phyloP scores from a whole-genome alignment of 2,797 vertebrate species.

The Ctenosaura bakeri region DNA sequence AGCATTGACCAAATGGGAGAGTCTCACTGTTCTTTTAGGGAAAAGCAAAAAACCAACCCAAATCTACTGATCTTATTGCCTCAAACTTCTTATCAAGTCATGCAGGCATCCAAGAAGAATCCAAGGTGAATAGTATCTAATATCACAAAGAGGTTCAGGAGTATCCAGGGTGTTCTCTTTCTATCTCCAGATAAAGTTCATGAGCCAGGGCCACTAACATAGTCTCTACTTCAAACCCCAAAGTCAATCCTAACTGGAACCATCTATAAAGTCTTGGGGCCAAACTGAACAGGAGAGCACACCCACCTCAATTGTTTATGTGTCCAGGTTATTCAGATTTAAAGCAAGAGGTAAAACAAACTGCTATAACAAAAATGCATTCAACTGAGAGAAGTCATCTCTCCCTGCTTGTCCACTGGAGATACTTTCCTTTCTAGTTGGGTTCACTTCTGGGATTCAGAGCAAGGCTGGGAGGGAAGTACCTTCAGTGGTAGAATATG shows the following conservation, averaged over 20 bases:
- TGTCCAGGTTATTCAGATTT: not conserved
- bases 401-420: not conserved
- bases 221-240: not conserved
- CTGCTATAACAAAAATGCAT: not conserved
- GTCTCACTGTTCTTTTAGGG: not conserved
- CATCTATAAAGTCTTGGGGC: not conserved
- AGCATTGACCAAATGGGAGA: not conserved
- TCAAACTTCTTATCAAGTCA: not conserved
- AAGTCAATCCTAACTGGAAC: not conserved
- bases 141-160: not conserved
- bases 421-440: not conserved
- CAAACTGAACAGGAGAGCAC: not conserved
- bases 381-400: not conserved
- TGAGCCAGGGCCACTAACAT: not conserved
- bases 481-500: too few species aligned
- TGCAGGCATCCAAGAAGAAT: not conserved
- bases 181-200: not conserved
- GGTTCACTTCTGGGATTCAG: not conserved
- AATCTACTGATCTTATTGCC: not conserved
- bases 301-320: not conserved
- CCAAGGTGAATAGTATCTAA: not conserved
- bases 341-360: not conserved
- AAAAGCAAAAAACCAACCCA: not conserved
- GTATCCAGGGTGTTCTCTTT: not conserved
- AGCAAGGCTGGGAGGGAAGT: not conserved